Evolutionary conservation across 1,140 invertebrate genomes (phyloP), one percentile per base, ranked within the genome.

Genomic region (Gryon sp.): DNA sequence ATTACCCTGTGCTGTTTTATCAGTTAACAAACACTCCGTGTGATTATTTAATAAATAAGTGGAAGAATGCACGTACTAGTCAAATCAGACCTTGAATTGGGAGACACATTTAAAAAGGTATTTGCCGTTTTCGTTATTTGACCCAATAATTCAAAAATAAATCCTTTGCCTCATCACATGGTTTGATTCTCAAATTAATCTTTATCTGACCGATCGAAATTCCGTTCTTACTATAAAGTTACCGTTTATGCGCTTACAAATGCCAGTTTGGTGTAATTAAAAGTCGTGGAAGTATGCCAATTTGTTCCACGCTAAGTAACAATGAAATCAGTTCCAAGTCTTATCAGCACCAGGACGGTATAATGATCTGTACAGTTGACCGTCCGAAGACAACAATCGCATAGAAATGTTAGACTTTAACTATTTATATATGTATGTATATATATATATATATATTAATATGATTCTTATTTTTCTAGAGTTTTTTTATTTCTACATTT

Each of bases 1-100:
- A 46, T 55, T 68, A 68, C 63, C 69, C 69, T 73, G 69, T 73
- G 15, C 34, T 59, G 40, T 19, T 11, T 18, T 30, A 26, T 14
- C 55, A 19, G 9, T 34, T 15, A n/a, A n/a, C 14, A 28, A n/a
- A 48, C 12, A 28, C 2, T 8, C 40, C n/a, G n/a, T 48, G 19
- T 2, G 19, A n/a, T n/a, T n/a, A n/a, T 19, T 15, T 46, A 3
- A 28, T 7, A 28, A 41, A 43, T 0, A 2, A 12, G 8, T 36
- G 43, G 48, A 57, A 57, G 38, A 57, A 48, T 28, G 20, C 32
- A 11, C 18, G 28, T 2, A 7, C 7, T n/a, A 53, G 26, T 36
- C n/a, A 46, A 46, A 26, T 9, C 12, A 4, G 26, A 41, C 46
- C 28, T 45, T 46, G 55, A 45, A 59, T 15, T 11, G 26, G 18